Conservation (phyloP, 2,797 vertebrate species). For the Sebastes steindachneri region DNA sequence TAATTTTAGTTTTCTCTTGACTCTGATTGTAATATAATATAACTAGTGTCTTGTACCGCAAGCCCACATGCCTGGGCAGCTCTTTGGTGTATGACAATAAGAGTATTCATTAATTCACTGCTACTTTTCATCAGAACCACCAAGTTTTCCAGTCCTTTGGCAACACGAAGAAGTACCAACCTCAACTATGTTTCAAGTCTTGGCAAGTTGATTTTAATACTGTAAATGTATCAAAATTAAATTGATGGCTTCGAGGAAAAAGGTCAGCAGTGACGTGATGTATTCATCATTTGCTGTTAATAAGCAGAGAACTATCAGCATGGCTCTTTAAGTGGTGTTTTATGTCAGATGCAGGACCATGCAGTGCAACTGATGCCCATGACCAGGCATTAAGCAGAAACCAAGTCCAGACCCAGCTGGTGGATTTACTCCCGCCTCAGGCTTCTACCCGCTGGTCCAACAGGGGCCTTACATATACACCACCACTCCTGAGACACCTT, state of each 20-base stretch:
- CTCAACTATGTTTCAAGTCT: not conserved
- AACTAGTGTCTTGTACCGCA: not conserved
- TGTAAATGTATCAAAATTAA: not conserved
- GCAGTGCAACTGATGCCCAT: not conserved
- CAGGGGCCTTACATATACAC: not conserved
- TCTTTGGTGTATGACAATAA: not conserved
- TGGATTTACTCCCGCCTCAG: conserved; percentile 51
- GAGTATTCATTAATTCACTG: not conserved
- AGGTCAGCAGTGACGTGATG: not conserved
- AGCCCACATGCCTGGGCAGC: not conserved
- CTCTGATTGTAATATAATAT: not conserved
- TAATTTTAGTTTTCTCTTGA: not conserved
- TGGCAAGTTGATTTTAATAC: not conserved
- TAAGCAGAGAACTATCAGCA: not conserved
- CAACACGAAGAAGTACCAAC: not conserved
- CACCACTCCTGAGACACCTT: conserved; percentile 34
- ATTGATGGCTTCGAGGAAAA: not conserved
- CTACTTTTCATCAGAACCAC: not conserved
- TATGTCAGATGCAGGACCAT: not conserved
- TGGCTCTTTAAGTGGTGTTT: not conserved
- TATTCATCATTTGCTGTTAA: not conserved
- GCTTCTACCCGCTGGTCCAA: conserved; percentile 4
- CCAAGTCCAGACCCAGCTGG: conserved; percentile 54
- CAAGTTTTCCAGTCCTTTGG: not conserved
- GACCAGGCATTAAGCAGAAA: conserved; percentile 8